Evolutionary conservation across 2,113 vertebrate genomes (phyloP), one percentile per base, ranked within the genome.

Genomic region (Larimichthys polyactis): DNA sequence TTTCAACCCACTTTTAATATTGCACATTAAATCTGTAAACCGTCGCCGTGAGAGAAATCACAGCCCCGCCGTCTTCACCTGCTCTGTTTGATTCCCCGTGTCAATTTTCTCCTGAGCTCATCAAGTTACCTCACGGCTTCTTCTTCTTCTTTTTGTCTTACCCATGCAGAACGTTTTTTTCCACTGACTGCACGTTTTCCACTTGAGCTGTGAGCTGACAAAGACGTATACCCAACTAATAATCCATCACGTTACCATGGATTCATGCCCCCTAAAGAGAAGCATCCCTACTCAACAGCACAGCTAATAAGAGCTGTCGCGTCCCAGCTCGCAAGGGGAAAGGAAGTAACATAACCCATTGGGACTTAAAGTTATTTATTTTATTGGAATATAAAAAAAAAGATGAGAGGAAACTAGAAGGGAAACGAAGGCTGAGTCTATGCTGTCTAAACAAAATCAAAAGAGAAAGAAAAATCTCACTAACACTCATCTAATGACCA

Each of bases 161-260:
- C 65, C 64, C 32, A 46, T 54, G 73, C 84, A 80, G 71, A 89
- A 82, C 44, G 55, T 64, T 93, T 48, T 64, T 93, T 94, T 86
- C 86, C 81, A 81, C 90, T 86, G 83, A 86, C 74, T 73, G 49
- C 24, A 46, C 12, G 8, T 80, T 90, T 91, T 90, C 81, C 86
- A 58, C 80, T 74, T 15, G 29, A 84, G 63, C 55, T 44, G 75
- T 27, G 24, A 73, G 79, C 86, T 85, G 81, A 89, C 79, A 59
- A 58, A 73, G 74, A 64, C 11, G 1, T 74, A 75, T 57, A 77
- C 49, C 78, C 46, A 22, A 80, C 83, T 82, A 76, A 86, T 81
- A 86, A 86, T 83, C 78, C 17, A 10, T 54, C 72, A 27, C 22
- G 80, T 84, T 84, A 74, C 87, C 51, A 66, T 66, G 69, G 84